Conservation (phyloP, 2,113 vertebrate genomes). For the Mormyrus lacerda region DNA sequence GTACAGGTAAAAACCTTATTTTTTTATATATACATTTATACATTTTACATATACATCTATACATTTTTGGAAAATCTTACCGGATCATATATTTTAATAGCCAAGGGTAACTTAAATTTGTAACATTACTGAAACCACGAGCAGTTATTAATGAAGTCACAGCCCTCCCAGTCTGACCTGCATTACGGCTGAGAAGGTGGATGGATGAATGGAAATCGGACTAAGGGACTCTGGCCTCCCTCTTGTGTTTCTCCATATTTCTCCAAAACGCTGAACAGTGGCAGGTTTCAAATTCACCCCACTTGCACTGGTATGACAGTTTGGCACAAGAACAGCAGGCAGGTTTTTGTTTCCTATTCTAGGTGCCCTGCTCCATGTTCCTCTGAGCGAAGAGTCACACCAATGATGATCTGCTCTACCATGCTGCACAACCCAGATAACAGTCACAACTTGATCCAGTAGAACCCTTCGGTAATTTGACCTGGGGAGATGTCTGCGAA, state of each 20-base stretch:
- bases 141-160: neutral
- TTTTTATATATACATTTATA: too few relatives aligned
- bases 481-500: conserved; percentile 19
- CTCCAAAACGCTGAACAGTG: neutral
- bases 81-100: neutral
- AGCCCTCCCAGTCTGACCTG: neutral
- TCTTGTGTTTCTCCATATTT: neutral
- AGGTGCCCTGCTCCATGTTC: neutral
- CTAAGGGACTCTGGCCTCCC: neutral
- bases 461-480: conserved; percentile 29
- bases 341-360: neutral
- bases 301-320: neutral
- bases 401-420: conserved; percentile 14
- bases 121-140: neutral
- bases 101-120: neutral
- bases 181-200: neutral
- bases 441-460: conserved; percentile 25
- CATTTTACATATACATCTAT: too few relatives aligned
- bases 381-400: conserved; percentile 16
- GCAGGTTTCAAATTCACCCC: neutral
- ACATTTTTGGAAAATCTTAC: neutral
- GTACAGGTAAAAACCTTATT: too few relatives aligned
- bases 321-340: neutral
- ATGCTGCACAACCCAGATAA: conserved; percentile 18
- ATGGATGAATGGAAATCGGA: neutral